Evolutionary conservation across 23 tunicate genomes (phyloP).

Genomic region (Aplidium turbinatum): DNA sequence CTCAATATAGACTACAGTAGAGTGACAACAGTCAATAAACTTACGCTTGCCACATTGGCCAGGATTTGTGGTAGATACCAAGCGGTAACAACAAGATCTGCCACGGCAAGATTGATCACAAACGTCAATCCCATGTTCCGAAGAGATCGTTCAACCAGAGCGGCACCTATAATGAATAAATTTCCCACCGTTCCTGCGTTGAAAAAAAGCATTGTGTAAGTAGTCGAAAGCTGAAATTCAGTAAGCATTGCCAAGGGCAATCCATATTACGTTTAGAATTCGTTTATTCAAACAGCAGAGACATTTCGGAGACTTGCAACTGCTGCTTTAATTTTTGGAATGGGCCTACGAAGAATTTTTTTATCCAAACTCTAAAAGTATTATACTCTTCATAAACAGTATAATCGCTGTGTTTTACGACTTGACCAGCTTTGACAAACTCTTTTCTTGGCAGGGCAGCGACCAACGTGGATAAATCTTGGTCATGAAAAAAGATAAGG

Average conservation of each 20-base stretch:
- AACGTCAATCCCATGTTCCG: conserved; percentile 50
- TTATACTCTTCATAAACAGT: too few relatives aligned
- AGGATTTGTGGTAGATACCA: conserved; percentile 66
- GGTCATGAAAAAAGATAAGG: too few relatives aligned
- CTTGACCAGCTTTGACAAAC: too few relatives aligned
- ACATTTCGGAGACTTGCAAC: too few relatives aligned
- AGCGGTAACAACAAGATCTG: conserved; percentile 65
- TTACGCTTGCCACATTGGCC: conserved; percentile 58
- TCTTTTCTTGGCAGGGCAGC: too few relatives aligned
- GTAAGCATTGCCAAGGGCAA: too few relatives aligned
- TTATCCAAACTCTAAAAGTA: background rate
- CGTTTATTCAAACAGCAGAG: too few relatives aligned
- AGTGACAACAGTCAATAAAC: conserved; percentile 10
- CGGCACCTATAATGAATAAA: conserved; percentile 53
- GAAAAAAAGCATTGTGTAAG: too few relatives aligned
- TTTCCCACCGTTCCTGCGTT: conserved; percentile 55
- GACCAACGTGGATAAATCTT: too few relatives aligned
- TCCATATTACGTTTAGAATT: too few relatives aligned
- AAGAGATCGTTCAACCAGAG: conserved; percentile 31
- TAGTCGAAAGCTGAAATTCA: background rate
- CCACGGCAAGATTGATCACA: conserved; percentile 63
- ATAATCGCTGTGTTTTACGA: too few relatives aligned
- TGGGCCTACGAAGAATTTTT: background rate
- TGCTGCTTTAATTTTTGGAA: background rate
- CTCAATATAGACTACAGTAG: too few relatives aligned